phyloP scores from a whole-genome alignment of 2,113 vertebrate species.

The Clarias batrachus region DNA sequence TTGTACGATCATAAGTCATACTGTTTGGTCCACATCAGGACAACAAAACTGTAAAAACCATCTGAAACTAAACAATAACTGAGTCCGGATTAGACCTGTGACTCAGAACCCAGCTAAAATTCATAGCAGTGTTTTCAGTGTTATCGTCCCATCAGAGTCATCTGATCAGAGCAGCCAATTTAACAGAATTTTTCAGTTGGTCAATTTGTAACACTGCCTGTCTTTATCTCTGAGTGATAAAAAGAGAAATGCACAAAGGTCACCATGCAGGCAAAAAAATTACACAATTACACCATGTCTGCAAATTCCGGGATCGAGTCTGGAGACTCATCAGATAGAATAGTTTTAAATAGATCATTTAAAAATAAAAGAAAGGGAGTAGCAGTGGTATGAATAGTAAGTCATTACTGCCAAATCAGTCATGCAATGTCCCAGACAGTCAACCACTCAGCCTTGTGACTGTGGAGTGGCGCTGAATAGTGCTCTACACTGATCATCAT shows the following conservation, averaged over 20 bases:
- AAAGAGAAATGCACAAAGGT: conserved; percentile 17
- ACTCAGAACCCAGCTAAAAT: not conserved
- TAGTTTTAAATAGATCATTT: not conserved
- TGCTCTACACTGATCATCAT: not conserved
- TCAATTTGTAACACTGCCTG: not conserved
- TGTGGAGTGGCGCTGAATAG: conserved; percentile 37
- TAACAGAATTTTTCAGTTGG: not conserved
- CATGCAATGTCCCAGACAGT: not conserved
- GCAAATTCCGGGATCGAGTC: not conserved
- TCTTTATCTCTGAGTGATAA: conserved; percentile 7
- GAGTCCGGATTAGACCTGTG: too few relatives aligned
- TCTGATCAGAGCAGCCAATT: not conserved
- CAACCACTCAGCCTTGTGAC: conserved; percentile 63
- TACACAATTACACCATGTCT: not conserved
- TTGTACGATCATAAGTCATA: not conserved
- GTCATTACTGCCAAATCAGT: conserved; percentile 53
- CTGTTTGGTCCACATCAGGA: not conserved
- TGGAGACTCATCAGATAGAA: not conserved
- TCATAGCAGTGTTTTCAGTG: not conserved
- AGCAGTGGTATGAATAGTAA: not conserved
- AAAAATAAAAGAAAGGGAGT: not conserved
- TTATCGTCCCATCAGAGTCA: too few relatives aligned
- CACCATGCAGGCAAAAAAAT: not conserved
- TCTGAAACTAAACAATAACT: not conserved
- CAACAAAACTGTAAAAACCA: not conserved